A percentile compares a stretch with the other conserved stretches of the same genome.
Conservation (phyloP, 2,113 vertebrate genomes). For the Aix galericulata region DNA sequence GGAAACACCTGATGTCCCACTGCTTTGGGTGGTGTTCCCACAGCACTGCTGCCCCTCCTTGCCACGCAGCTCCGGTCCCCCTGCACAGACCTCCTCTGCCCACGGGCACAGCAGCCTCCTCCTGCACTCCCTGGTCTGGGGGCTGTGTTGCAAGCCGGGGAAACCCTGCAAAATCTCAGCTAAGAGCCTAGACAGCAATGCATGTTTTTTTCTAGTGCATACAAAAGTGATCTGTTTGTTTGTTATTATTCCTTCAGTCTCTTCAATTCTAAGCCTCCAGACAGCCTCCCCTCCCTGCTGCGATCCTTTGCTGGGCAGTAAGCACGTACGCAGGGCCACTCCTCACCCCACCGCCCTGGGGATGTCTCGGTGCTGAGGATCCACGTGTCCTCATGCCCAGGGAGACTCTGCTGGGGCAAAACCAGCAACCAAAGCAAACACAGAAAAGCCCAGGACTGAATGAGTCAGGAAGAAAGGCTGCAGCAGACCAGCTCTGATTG, state of each 20-base stretch:
- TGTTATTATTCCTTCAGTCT: background rate
- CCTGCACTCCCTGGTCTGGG: slow-evolving; percentile 1
- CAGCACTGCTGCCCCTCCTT: background rate
- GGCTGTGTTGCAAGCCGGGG: background rate
- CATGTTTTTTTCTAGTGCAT: background rate
- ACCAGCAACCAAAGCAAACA: background rate
- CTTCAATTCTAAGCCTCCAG: background rate
- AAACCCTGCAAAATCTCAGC: background rate
- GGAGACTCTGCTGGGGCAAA: background rate
- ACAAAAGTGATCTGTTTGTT: rapidly evolving
- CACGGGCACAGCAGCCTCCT: slow-evolving; percentile 25
- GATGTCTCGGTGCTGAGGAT: background rate
- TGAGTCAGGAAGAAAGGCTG: background rate
- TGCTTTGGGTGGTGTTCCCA: background rate
- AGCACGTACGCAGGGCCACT: background rate
- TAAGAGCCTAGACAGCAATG: background rate
- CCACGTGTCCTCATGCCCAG: background rate
- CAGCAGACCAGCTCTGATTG: background rate
- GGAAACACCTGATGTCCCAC: background rate
- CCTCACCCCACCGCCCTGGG: background rate
- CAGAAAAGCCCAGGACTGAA: background rate
- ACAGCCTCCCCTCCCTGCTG: background rate
- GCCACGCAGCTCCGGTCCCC: background rate
- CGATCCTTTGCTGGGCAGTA: background rate
- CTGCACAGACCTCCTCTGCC: background rate